Evolutionary conservation across 2,113 vertebrate species (phyloP).

Genomic region (Formicarius rufipectus): DNA sequence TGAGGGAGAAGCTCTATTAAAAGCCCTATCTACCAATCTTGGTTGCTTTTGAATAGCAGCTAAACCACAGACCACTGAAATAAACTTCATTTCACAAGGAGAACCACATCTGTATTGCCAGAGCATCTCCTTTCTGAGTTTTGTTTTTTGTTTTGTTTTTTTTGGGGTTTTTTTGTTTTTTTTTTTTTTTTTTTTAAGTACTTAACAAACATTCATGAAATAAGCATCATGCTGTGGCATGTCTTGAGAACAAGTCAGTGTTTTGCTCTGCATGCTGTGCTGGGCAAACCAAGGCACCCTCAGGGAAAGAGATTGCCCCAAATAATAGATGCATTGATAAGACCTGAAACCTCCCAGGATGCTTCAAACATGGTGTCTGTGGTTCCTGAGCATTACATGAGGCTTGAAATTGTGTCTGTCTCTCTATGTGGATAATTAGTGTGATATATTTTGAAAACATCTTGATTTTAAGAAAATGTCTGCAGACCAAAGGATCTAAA

Average conservation of each 20-base stretch:
- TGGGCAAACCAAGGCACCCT: constrained; percentile 48
- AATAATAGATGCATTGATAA: constrained; percentile 61
- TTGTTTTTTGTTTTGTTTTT: too few relatives aligned
- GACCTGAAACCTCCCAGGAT: constrained; percentile 45
- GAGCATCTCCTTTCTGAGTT: constrained; percentile 36
- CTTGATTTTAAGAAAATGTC: background rate
- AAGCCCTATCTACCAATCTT: constrained; percentile 26
- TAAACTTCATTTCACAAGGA: constrained; percentile 46
- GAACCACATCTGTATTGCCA: constrained; percentile 58
- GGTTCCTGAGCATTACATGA: background rate
- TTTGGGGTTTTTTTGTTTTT: too few relatives aligned
- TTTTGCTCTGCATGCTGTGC: background rate
- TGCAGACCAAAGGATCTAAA: background rate
- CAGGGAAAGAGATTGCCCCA: constrained; percentile 46
- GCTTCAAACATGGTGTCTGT: background rate
- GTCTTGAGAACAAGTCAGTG: constrained; percentile 31
- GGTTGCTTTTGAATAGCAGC: constrained; percentile 60
- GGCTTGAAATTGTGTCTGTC: background rate
- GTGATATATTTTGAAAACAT: background rate
- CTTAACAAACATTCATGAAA: constrained; percentile 42
- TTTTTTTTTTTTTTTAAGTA: background rate
- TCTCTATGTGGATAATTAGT: background rate
- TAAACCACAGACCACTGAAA: constrained; percentile 59
- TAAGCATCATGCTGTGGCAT: constrained; percentile 43
- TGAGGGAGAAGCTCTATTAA: constrained; percentile 46